Percentiles rank a stretch among this genome's conserved stretches.
Conservation (phyloP, 2,888 invertebrate genomes). For the Drosophila ustulata region DNA sequence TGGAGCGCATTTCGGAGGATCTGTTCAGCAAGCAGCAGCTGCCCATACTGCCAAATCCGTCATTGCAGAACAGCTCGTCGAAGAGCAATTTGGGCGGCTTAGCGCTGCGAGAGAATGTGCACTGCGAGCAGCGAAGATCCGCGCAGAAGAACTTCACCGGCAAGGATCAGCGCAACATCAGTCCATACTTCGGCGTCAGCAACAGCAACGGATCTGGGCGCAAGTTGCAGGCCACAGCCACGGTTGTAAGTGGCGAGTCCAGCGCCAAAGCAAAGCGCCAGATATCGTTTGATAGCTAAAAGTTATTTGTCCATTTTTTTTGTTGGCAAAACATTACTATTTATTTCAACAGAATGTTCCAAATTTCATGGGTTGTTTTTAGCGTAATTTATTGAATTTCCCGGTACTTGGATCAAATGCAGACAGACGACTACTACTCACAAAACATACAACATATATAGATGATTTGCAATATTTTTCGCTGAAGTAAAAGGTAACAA, state of each 20-base stretch:
- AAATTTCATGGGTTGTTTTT: slow-evolving; percentile 52
- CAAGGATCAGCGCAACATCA: slow-evolving; percentile 83
- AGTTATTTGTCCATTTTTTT: not conserved
- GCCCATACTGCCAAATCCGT: slow-evolving; percentile 71
- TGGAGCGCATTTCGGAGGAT: slow-evolving; percentile 70
- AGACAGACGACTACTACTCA: slow-evolving; percentile 20
- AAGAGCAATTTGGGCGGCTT: slow-evolving; percentile 82
- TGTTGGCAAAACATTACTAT: slow-evolving; percentile 22
- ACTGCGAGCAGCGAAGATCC: slow-evolving; percentile 81
- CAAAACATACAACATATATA: slow-evolving; percentile 8
- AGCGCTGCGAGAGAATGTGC: slow-evolving; percentile 83
- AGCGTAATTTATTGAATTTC: slow-evolving; percentile 64
- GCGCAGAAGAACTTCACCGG: slow-evolving; percentile 84
- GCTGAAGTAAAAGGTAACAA: slow-evolving; percentile 52
- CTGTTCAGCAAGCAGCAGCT: slow-evolving; percentile 53
- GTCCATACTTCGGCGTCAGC: slow-evolving; percentile 75
- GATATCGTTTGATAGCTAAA: slow-evolving; percentile 87
- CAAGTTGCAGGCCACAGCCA: slow-evolving; percentile 41
- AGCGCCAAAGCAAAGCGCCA: slow-evolving; percentile 87
- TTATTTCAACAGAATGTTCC: slow-evolving; percentile 31
- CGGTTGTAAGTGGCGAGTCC: slow-evolving; percentile 33
- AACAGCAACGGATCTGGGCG: slow-evolving; percentile 64
- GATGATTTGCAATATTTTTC: slow-evolving; percentile 67
- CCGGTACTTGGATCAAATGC: slow-evolving; percentile 13
- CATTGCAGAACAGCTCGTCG: slow-evolving; percentile 83